phyloP scores from a whole-genome alignment of 92 coral and sea anemone species.

The Zoanthus gigantus region DNA sequence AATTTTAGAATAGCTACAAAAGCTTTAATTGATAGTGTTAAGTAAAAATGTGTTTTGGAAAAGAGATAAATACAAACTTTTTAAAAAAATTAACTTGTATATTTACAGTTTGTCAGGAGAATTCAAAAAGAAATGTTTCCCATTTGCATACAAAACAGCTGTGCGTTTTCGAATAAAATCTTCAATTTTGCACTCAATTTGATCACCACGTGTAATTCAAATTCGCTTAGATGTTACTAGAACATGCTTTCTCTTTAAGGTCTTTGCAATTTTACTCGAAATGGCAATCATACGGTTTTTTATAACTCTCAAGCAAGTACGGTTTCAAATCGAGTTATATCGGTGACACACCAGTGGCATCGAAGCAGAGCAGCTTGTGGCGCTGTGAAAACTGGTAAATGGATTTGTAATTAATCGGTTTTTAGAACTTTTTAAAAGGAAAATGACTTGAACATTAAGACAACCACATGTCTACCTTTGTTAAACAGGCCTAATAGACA shows the following conservation, averaged over 20 bases:
- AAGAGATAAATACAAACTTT: neutral
- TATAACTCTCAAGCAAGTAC: neutral
- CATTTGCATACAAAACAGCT: conserved; percentile 34
- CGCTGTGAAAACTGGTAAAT: neutral
- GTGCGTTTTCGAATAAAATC: neutral
- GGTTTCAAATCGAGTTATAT: neutral
- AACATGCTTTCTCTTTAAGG: neutral
- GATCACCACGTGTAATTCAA: neutral
- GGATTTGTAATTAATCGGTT: neutral
- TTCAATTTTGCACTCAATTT: neutral
- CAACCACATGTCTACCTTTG: conserved; percentile 10
- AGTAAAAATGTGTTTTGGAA: neutral
- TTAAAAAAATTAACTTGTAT: too few species aligned
- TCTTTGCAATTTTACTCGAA: neutral
- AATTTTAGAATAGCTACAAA: neutral
- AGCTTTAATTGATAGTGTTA: conserved; percentile 16
- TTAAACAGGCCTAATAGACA: conserved; percentile 21
- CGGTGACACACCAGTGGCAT: neutral
- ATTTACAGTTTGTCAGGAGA: conserved; percentile 8
- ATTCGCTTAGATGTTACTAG: neutral
- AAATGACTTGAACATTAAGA: neutral
- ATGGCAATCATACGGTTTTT: neutral
- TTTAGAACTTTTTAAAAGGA: neutral
- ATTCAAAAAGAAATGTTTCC: neutral
- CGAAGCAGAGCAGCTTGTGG: neutral